Conservation (phyloP, 2,113 vertebrate species). For the Indicator maculatus region DNA sequence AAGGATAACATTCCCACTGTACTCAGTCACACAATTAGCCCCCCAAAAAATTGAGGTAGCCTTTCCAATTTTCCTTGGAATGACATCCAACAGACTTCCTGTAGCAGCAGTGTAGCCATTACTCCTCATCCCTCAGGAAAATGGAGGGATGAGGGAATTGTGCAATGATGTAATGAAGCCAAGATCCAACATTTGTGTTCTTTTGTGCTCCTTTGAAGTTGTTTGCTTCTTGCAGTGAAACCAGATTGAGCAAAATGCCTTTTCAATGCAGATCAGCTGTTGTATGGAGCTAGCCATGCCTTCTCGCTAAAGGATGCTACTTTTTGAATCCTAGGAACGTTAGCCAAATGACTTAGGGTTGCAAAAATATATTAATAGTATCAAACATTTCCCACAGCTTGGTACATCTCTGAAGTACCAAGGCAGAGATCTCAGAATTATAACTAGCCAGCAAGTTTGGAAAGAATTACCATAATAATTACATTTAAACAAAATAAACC, state of each 20-base stretch:
- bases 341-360: slow-evolving; percentile 2
- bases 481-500: slow-evolving; percentile 20
- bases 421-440: slow-evolving; percentile 4
- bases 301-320: background rate
- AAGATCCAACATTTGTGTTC: background rate
- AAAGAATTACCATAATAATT: slow-evolving; percentile 49
- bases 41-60: background rate
- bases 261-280: background rate
- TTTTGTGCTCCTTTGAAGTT: background rate
- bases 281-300: background rate
- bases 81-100: background rate
- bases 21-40: background rate
- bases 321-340: background rate
- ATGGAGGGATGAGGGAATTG: background rate
- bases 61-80: background rate
- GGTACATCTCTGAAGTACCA: background rate
- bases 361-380: background rate
- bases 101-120: background rate
- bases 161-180: background rate
- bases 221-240: background rate
- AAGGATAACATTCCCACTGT: background rate
- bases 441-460: slow-evolving; percentile 29
- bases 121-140: background rate
- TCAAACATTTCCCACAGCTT: slow-evolving; percentile 23
- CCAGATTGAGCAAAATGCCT: slow-evolving; percentile 7